Evolutionary conservation across 1,140 invertebrate genomes (phyloP), one percentile per base, ranked within the genome.

Genomic region (Drosophila pruinosa): DNA sequence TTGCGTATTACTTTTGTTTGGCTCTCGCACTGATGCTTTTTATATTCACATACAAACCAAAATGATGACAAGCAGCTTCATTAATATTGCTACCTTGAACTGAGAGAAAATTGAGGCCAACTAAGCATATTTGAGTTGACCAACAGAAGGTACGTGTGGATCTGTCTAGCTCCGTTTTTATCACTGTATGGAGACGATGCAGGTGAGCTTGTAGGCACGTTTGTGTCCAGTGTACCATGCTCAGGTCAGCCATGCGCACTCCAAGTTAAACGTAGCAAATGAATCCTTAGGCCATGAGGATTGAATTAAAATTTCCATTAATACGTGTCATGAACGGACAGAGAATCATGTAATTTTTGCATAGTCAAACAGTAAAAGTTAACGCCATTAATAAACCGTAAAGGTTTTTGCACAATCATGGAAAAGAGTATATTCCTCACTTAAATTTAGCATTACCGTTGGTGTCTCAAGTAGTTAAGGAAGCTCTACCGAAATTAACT

Each of bases 251-350:
- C 53, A 56, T 41, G 53, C 53, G 53, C 22, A 56, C 12, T 26
- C 14, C 53, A 26, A 56, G 38, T 54, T 54, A 54, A 54, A 54
- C 21, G 52, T 39, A 24, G 19, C 52, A 36, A 54, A 54, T 39
- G 52, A 38, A 39, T 22, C 6, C 52, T 38, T 24, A 47, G 12
- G 45, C 22, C 22, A 14, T 8, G 15, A 28, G 53, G 36, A 41
- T 41, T 41, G 53, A 56, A 56, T 56, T 41, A 56, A 56, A 39
- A 56, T 26, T 56, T 41, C 36, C 22, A 50, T 39, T 39, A 56
- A 56, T 56, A 56, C 53, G 36, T 56, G 34, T 14, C 34, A 54
- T 12, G 10, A 34, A 36, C 21, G 31, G 3, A 19, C 50, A 34
- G 31, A 34, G n/a, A 34, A 3, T 34, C n/a, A 1, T 34, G 31